These are phyloP conservation scores for Drosophila kambysellisi DNA, from an alignment of 2,888 invertebrate species.

Conservation along the genomic window DNA sequence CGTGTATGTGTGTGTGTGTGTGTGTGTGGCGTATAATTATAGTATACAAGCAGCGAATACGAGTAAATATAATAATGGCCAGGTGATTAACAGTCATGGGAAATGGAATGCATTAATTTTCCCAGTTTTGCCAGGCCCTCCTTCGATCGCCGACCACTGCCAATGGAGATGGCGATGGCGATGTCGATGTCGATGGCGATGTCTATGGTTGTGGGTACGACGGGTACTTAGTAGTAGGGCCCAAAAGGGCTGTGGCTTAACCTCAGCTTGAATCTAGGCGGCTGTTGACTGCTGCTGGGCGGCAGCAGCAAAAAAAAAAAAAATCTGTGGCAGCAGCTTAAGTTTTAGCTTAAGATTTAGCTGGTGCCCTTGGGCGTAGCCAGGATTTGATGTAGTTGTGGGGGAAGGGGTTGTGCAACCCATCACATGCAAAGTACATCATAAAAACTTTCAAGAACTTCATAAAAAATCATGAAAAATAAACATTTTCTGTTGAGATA, in stretches of 20 bases:
- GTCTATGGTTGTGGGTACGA: conserved; percentile 6
- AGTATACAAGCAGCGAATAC: conserved; percentile 37
- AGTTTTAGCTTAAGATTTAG: conserved; percentile 1
- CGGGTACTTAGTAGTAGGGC: conserved; percentile 44
- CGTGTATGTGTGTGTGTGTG: conserved; percentile 32
- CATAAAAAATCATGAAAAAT: background rate
- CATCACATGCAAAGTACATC: background rate
- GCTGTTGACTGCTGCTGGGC: conserved; percentile 33
- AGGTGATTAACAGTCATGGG: conserved; percentile 78
- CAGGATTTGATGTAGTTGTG: background rate
- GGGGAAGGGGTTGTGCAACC: background rate
- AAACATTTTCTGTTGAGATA: background rate
- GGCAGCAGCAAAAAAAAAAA: conserved; percentile 19
- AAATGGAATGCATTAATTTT: conserved; percentile 76
- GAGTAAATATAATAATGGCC: conserved; percentile 76
- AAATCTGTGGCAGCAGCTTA: background rate
- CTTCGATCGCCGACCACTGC: conserved; percentile 24
- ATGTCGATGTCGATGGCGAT: conserved; percentile 14
- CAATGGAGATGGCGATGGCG: conserved; percentile 7
- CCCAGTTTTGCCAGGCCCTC: conserved; percentile 66
- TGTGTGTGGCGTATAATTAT: conserved; percentile 70
- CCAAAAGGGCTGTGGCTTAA: conserved; percentile 13
- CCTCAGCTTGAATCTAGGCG: conserved; percentile 28
- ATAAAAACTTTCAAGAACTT: background rate
- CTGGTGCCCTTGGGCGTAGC: conserved; percentile 2